Evolutionary conservation across 2,797 vertebrate species (phyloP).

Genomic region (Lithobates sylvaticus): DNA sequence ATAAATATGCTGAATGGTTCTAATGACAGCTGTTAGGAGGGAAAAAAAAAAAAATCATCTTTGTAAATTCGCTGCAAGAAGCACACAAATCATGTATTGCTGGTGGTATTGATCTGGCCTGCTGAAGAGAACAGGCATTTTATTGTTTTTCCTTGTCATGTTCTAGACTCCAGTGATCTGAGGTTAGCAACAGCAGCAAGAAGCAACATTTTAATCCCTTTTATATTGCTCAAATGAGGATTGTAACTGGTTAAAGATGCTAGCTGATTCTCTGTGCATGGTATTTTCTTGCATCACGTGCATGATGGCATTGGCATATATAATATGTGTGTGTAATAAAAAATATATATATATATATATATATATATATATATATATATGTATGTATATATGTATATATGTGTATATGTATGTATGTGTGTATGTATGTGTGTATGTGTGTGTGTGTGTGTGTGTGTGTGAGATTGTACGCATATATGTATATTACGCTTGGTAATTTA

Average conservation of each 20-base stretch:
- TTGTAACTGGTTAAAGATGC: not conserved
- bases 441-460: no score
- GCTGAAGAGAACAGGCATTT: constrained; percentile 3
- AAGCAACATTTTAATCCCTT: constrained; percentile 7
- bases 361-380: no score
- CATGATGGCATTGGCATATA: not conserved
- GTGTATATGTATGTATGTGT: no score
- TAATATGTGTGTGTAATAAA: not conserved
- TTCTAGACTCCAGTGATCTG: not conserved
- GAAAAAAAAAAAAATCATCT: not conserved
- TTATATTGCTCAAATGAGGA: not conserved
- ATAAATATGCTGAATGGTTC: not conserved
- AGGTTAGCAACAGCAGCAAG: constrained; percentile 15
- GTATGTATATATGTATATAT: no score
- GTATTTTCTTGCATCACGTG: not conserved
- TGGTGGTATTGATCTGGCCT: constrained; percentile 35
- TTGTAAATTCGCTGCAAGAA: not conserved
- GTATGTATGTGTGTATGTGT: no score
- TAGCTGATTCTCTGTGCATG: not conserved
- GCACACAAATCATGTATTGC: constrained; percentile 9
- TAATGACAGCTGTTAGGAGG: not conserved
- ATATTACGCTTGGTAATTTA: not conserved
- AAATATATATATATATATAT: no score
- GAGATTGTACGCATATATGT: no score
- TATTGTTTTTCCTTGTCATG: constrained; percentile 18